Evolutionary conservation across 1,140 invertebrate genomes (phyloP), one percentile per base, ranked within the genome.

Genomic region (Drosophila truncata): DNA sequence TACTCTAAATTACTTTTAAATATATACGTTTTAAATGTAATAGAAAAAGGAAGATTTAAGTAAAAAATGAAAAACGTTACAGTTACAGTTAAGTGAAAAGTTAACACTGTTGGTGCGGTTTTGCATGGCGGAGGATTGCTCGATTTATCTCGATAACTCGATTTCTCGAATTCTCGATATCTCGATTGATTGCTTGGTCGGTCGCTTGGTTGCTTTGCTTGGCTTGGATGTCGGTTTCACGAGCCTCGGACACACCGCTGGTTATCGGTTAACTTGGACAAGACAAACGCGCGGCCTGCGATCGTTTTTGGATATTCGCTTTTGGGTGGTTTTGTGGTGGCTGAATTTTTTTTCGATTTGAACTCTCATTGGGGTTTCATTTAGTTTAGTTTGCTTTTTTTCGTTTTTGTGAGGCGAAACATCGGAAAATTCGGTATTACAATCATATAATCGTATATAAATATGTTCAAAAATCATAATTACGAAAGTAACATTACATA

Each of bases 381-480:
- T 63, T 42, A 35, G 54, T 65, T 74, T 77, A 63, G 63, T 81
- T 78, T 81, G 55, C 71, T 74, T 75, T 73, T 73, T 83, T 42
- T 78, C 41, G 49, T 84, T 92, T 84, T 88, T 92, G 91, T 92
- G 91, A 92, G 92, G 91, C 91, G 92, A 92, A 92, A 92, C 92
- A 93, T 93, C 79, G 80, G 91, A 92, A 91, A 93, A 93, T 86
- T 93, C 92, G 91, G 92, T 83, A 92, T 93, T 91, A 92, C 92
- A 93, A 92, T 78, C 60, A 57, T 71, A 74, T 62, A 54, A 33
- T 72, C 66, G 70, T 72, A 72, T 72, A 72, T 72, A 72, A 72
- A 72, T 86, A 71, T 83, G 62, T 72, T 88, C 71, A 85, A 85
- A 88, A 88, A 90, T 85, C 65, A 90, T 88, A 90, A 78, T 84